Evolutionary conservation across 1,140 invertebrate genomes (phyloP), one percentile per base, ranked within the genome.

Genomic region (Paralvinella palmiformis): DNA sequence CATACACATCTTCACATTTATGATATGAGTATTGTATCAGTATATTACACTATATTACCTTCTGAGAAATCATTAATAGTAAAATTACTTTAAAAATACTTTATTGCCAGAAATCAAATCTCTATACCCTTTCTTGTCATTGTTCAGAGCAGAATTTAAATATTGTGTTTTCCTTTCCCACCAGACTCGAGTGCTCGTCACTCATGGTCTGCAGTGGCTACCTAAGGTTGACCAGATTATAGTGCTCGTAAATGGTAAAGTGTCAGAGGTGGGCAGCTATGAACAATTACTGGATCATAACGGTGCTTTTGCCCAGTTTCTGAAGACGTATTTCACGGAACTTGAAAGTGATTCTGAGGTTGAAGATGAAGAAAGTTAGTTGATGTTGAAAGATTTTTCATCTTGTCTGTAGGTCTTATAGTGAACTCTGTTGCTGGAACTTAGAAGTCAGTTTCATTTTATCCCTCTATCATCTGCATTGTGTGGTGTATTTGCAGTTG

Each of bases 151-250:
- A 22, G 17, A 27, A 27, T n/a, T n/a, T n/a, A n/a, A n/a, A n/a
- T n/a, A n/a, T n/a, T 41, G 37, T 41, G 10, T 41, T 41, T 41
- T 10, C 37, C 37, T 10, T 41, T 84, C 92, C 29, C 24, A 56
- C 20, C 37, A 67, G 52, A 67, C 60, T n/a, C 36, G 60, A 15
- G 41, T 67, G 15, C 45, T 67, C 13, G 65, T 67, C 24, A 67
- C 65, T 10, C 65, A 67, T 56, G 60, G 60, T 4, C 24, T 67
- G 2, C 48, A 55, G 1, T 63, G 61, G 60, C 45, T 67, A 31
- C 60, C 53, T 17, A 32, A 52, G 5, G 59, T 62, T 20, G 55
- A 63, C 27, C 41, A 55, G 20, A 52, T 67, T 22, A 53, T 67
- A 29, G 65, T 67, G 24, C 32, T 67, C 22, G 15, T 36, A 1